A percentile compares a stretch with the other conserved stretches of the same genome.
phyloP scores from a whole-genome alignment of 2,888 invertebrate species.

The Eupithecia insigniata region DNA sequence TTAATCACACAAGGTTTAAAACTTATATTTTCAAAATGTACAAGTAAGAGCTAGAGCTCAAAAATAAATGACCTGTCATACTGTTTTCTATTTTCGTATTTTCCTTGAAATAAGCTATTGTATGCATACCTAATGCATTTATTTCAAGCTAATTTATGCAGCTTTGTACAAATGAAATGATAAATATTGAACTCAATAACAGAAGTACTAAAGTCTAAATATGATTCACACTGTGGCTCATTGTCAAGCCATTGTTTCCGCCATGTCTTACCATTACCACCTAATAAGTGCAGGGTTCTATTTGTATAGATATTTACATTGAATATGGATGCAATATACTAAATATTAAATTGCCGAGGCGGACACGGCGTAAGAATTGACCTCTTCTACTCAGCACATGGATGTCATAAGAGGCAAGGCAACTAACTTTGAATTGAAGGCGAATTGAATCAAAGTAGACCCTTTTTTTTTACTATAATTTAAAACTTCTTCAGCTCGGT shows the following conservation, averaged over 20 bases:
- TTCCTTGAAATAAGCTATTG: not conserved
- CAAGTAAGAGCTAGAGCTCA: not conserved
- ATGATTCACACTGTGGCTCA: conserved; percentile 28
- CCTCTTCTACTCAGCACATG: not conserved
- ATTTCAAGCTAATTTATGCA: not conserved
- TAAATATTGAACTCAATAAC: not conserved
- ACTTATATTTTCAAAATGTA: not conserved
- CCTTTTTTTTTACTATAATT: too few species aligned
- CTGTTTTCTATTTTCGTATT: not conserved
- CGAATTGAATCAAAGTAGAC: too few species aligned
- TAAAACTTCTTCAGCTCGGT: not conserved
- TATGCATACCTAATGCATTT: not conserved
- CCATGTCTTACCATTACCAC: conserved; percentile 1
- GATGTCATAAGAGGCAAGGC: not conserved
- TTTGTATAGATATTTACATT: conserved; percentile 28
- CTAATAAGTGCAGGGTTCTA: conserved; percentile 18
- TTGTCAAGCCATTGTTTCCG: conserved; percentile 1
- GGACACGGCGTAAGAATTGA: not conserved
- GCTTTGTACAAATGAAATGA: not conserved
- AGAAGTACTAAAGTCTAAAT: not conserved
- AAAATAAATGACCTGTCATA: not conserved
- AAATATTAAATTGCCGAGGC: not conserved
- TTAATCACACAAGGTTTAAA: not conserved
- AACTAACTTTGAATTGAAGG: too few species aligned
- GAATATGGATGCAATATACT: conserved; percentile 6